phyloP scores from a whole-genome alignment of 2,113 vertebrate genomes.

The Rallus limicola region DNA sequence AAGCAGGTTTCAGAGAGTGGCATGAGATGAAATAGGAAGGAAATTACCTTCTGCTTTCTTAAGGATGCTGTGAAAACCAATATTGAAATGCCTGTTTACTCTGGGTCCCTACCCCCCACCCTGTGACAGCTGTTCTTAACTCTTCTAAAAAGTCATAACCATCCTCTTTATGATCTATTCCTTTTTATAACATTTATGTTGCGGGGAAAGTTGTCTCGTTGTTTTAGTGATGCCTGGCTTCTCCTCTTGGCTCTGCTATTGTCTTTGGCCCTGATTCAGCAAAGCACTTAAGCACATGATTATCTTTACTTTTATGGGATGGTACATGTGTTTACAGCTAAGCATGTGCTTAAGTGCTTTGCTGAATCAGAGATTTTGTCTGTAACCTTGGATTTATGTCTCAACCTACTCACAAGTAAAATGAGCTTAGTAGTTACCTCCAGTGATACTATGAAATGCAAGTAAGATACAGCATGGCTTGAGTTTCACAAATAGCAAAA shows the following conservation, averaged over 20 bases:
- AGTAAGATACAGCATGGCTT: not conserved
- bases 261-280: conserved; percentile 72
- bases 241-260: conserved; percentile 66
- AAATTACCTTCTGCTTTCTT: conserved; percentile 65
- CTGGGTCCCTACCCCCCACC: conserved; percentile 43
- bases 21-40: conserved; percentile 1
- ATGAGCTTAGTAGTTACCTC: conserved; percentile 52
- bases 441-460: not conserved
- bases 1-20: not conserved
- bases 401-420: conserved; percentile 53
- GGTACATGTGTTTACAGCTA: conserved; percentile 71
- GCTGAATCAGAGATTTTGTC: conserved; percentile 70
- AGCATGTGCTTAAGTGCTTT: conserved; percentile 71
- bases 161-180: conserved; percentile 64
- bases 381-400: conserved; percentile 66
- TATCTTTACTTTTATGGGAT: conserved; percentile 71
- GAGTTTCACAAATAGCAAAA: not conserved
- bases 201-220: conserved; percentile 58
- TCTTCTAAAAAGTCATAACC: conserved; percentile 67
- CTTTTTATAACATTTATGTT: conserved; percentile 52
- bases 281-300: conserved; percentile 70
- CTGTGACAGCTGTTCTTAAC: conserved; percentile 74
- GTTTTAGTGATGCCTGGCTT: conserved; percentile 68
- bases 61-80: conserved; percentile 68
- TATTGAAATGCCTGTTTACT: conserved; percentile 54